A percentile compares a stretch with the other conserved stretches of the same genome.
phyloP scores from a whole-genome alignment of 2,797 vertebrate species.

The Melanotaenia parkinsoni region DNA sequence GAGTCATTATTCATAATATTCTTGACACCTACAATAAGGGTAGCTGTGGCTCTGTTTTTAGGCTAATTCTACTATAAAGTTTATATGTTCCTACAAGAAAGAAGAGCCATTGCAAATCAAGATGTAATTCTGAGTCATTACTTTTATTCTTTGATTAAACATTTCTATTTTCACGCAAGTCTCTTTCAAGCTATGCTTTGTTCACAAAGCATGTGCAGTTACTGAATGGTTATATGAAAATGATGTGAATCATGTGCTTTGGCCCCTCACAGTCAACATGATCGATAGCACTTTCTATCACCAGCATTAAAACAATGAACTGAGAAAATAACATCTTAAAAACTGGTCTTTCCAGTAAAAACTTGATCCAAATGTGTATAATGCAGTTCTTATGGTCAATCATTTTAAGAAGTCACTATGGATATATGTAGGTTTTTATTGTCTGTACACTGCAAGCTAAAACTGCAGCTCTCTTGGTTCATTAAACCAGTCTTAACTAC shows the following conservation, averaged over 20 bases:
- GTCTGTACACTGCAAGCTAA: not conserved
- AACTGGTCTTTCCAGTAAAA: no score
- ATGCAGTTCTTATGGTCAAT: not conserved
- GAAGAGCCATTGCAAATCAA: not conserved
- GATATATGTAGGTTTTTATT: not conserved
- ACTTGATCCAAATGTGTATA: not conserved
- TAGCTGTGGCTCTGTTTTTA: not conserved
- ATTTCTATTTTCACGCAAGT: no score
- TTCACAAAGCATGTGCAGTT: not conserved
- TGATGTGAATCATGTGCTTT: not conserved
- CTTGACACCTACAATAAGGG: not conserved
- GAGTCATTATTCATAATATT: not conserved
- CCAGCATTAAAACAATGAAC: not conserved
- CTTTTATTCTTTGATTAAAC: no score
- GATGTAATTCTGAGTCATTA: not conserved
- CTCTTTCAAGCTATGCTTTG: no score
- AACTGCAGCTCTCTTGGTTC: constrained; percentile 6
- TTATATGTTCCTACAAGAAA: not conserved
- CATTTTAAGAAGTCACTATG: not conserved
- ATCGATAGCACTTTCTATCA: no score
- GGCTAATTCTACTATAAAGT: not conserved
- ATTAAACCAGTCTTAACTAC: constrained; percentile 3
- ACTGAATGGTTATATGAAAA: not conserved
- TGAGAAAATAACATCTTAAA: not conserved
- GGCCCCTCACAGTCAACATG: not conserved